Base-by-base conservation (phyloP, 2,888 invertebrate genomes). In the Caenorhabditis wallacei region DNA sequence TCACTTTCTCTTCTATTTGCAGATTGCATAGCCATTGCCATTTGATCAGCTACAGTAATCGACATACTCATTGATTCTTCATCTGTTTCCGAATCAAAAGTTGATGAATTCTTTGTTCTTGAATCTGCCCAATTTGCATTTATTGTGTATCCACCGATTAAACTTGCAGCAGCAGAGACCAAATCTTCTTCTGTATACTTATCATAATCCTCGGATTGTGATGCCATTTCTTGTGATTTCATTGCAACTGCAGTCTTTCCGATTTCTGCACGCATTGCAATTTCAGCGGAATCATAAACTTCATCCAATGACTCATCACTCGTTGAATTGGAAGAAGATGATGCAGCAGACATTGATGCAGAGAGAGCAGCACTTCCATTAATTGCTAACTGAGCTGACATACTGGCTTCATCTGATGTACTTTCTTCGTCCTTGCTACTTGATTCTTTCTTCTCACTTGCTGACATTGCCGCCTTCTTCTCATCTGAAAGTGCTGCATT, bases 111-210 rank as follows among this genome's bases (percentile, higher is more conserved):
- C 13, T 20, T 48, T 7, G 76, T 61, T 40, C 68, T 69, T n/a
- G 59, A 59, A 26, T 76, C 76, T 16, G 76, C 76, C 76, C 76
- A 76, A 22, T 76, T 68, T 43, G 26, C 20, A 46, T 76, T 76
- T 24, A 69, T 18, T 11, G 61, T 69, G 61, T 59, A 69, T 53
- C 76, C 76, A 10, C 68, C 76, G 16, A 76, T 76, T 2, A 76
- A n/a, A n/a, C 43, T 53, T 10, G 76, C 76, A 13, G 76, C 76
- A 24, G 76, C 76, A 13, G 76, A 59, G 3, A 76, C 26, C 1
- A 76, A 26, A 43, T 76, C 76, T 18, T 37, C 59, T 35, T 66
- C 66, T 5, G 76, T 76, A 37, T 76, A 76, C 69, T 68, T 43
- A 16, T 76, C 76, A 51, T 59, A 76, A 40, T 69, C 53, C 11